A percentile compares a stretch with the other conserved stretches of the same genome.
Evolutionary conservation across 2,113 vertebrate genomes (phyloP).

Genomic region (Tetraodon nigroviridis): DNA sequence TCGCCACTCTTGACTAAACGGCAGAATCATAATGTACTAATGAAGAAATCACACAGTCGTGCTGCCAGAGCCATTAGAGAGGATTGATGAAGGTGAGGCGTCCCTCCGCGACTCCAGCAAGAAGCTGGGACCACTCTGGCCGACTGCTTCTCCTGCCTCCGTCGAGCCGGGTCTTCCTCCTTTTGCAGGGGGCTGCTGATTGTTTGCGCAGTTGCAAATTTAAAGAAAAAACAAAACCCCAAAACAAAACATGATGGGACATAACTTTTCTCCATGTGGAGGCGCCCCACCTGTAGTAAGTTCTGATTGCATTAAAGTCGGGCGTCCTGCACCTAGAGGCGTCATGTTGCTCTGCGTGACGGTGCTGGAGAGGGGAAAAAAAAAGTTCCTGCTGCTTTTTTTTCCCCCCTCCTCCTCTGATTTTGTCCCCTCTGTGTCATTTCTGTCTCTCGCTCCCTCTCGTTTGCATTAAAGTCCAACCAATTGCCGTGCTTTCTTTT

Average conservation of each 20-base stretch:
- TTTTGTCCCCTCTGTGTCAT: slow-evolving; percentile 2
- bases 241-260: slow-evolving; percentile 32
- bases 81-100: slow-evolving; percentile 67
- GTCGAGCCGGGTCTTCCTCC: not conserved
- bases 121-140: slow-evolving; percentile 41
- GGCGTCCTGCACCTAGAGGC: slow-evolving; percentile 39
- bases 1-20: slow-evolving; percentile 36
- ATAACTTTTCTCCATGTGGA: slow-evolving; percentile 41
- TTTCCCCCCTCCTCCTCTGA: slow-evolving; percentile 16
- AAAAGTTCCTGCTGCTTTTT: slow-evolving; percentile 42
- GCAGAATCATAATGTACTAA: slow-evolving; percentile 48
- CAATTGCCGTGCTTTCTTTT: slow-evolving; percentile 73
- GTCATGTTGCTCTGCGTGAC: slow-evolving; percentile 41
- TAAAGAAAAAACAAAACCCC: slow-evolving; percentile 21
- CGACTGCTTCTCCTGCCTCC: slow-evolving; percentile 1
- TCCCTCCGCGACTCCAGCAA: slow-evolving; percentile 53
- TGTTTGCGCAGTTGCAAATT: not conserved
- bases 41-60: slow-evolving; percentile 56
- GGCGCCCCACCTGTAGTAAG: slow-evolving; percentile 38
- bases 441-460: slow-evolving; percentile 42
- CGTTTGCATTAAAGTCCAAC: slow-evolving; percentile 68
- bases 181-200: not conserved
- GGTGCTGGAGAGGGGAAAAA: slow-evolving; percentile 34
- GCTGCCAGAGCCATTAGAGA: slow-evolving; percentile 61
- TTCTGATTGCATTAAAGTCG: slow-evolving; percentile 59